Evolutionary conservation across 2,888 invertebrate genomes (phyloP).

Genomic region (Hyposoter dolosus): DNA sequence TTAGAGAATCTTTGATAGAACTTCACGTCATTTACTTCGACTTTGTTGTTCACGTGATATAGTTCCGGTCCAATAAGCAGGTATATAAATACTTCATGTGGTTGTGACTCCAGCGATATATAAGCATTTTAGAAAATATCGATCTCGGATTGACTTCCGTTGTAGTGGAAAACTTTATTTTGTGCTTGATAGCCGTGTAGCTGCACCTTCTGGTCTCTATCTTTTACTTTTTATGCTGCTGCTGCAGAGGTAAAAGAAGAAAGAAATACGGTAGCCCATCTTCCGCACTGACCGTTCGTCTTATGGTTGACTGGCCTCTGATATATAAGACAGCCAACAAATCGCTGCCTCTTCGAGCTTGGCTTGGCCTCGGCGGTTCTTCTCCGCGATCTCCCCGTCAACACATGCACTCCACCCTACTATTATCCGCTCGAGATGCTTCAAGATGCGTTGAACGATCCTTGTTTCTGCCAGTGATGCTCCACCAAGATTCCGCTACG

Average conservation of each 20-base stretch:
- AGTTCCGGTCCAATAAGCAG: background rate
- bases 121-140: constrained; percentile 55
- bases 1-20: background rate
- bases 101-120: constrained; percentile 39
- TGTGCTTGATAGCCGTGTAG: constrained; percentile 21
- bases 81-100: constrained; percentile 31
- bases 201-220: constrained; percentile 17
- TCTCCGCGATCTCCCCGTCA: constrained; percentile 52
- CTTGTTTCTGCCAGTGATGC: constrained; percentile 49
- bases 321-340: constrained; percentile 66
- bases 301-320: constrained; percentile 68
- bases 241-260: constrained; percentile 26
- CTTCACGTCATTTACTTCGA: constrained; percentile 10
- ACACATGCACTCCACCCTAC: constrained; percentile 66
- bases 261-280: constrained; percentile 38
- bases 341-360: constrained; percentile 58
- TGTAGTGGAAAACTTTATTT: constrained; percentile 25
- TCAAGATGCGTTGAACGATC: constrained; percentile 53
- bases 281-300: constrained; percentile 51
- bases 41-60: background rate
- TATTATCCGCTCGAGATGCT: constrained; percentile 66
- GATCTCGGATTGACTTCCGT: constrained; percentile 46
- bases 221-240: constrained; percentile 34
- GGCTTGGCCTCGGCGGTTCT: constrained; percentile 54
- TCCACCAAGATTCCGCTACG: constrained; percentile 50